Evolutionary conservation across 2,797 vertebrate genomes (phyloP).

Genomic region (Margarornis squamiger): DNA sequence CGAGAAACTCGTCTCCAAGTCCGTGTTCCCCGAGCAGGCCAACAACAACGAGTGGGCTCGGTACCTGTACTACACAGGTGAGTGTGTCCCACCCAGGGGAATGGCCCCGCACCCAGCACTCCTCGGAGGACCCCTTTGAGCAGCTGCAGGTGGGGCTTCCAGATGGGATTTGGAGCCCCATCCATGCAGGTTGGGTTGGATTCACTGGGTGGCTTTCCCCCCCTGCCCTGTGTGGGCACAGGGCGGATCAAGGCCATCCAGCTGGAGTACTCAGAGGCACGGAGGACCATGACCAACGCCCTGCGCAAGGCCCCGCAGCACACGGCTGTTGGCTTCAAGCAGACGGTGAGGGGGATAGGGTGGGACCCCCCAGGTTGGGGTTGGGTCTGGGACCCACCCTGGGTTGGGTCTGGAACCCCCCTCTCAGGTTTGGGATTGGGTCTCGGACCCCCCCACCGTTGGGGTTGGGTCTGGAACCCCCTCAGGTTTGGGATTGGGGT

Average conservation of each 20-base stretch:
- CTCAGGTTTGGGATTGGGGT: too few relatives aligned
- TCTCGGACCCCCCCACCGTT: too few relatives aligned
- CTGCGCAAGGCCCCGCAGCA: slow-evolving; percentile 95
- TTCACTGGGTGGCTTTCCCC: background rate
- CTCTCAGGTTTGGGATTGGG: too few relatives aligned
- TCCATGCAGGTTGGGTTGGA: background rate
- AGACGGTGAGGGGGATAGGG: slow-evolving; percentile 81
- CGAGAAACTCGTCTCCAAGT: slow-evolving; percentile 95
- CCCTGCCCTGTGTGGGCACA: slow-evolving; percentile 26
- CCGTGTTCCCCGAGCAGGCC: slow-evolving; percentile 93
- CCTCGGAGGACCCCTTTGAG: background rate
- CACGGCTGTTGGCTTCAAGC: slow-evolving; percentile 96
- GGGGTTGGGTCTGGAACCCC: background rate
- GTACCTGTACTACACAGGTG: slow-evolving; percentile 93
- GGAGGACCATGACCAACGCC: slow-evolving; percentile 93
- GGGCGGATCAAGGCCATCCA: slow-evolving; percentile 97
- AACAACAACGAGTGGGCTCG: slow-evolving; percentile 98
- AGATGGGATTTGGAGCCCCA: background rate
- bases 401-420: background rate
- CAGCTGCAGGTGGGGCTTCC: background rate
- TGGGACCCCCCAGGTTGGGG: background rate
- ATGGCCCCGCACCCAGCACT: background rate
- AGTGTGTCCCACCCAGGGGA: background rate
- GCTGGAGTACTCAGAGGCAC: slow-evolving; percentile 92
- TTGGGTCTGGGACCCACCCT: background rate